phyloP scores from a whole-genome alignment of 1,140 invertebrate species.

The Zaprionus ghesquierei region DNA sequence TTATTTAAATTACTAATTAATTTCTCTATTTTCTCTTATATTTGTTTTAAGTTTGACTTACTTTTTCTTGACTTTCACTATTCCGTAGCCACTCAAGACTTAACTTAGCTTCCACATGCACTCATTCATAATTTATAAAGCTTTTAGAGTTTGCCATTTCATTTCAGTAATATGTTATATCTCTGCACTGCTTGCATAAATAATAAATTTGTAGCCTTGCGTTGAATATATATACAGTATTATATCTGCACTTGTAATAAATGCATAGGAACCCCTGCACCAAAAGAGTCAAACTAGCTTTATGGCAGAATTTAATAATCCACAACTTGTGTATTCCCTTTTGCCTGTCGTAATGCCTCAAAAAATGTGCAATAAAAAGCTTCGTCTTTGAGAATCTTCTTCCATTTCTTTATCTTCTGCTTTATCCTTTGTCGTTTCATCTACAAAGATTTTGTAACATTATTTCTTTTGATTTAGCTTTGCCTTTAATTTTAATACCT shows the following conservation, averaged over 20 bases:
- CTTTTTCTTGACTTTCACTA: not conserved
- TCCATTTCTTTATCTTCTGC: no score
- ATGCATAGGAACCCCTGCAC: not conserved
- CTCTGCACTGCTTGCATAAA: not conserved
- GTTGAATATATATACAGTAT: not conserved
- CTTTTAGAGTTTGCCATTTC: not conserved
- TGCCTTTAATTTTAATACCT: not conserved
- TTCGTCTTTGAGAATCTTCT: not conserved
- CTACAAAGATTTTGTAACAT: not conserved
- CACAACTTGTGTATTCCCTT: not conserved
- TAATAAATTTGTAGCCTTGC: not conserved
- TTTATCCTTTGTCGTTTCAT: not conserved
- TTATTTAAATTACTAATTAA: no score
- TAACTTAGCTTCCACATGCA: not conserved
- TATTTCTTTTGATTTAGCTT: conserved; percentile 1
- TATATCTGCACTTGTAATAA: not conserved
- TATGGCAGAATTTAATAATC: not conserved
- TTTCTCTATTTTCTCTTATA: no score
- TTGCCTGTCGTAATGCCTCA: not conserved
- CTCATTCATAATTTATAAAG: not conserved
- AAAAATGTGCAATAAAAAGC: not conserved
- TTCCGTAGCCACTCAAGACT: not conserved
- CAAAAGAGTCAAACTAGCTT: not conserved
- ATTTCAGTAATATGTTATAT: not conserved
- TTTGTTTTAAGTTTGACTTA: no score